phyloP scores from a whole-genome alignment of 2,888 invertebrate species.

The Pemphredon lugubris region DNA sequence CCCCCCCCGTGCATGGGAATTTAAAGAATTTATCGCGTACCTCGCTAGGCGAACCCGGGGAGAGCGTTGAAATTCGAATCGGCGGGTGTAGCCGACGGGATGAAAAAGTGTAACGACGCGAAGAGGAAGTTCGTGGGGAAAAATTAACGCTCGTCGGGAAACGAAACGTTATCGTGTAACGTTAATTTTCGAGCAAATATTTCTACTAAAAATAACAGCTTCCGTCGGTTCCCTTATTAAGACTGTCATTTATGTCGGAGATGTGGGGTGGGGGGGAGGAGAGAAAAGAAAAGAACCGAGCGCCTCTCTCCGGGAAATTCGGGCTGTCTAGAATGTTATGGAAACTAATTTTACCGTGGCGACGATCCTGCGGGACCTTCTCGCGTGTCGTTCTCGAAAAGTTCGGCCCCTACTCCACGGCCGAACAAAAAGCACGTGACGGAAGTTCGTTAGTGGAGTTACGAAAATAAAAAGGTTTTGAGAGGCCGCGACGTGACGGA shows the following conservation, averaged over 20 bases:
- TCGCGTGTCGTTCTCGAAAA: constrained; percentile 8
- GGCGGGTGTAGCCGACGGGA: too few species aligned
- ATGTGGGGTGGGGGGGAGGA: too few species aligned
- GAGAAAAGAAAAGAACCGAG: too few species aligned
- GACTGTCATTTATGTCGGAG: background rate
- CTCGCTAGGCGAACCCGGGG: background rate
- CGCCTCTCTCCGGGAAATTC: background rate
- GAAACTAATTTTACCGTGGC: constrained; percentile 20
- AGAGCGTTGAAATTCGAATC: background rate
- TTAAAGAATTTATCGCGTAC: background rate
- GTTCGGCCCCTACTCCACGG: constrained; percentile 3
- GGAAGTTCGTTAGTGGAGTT: constrained; percentile 28
- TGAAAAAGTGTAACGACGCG: too few species aligned
- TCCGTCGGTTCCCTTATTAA: background rate
- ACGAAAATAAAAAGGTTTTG: constrained; percentile 17
- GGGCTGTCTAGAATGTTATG: background rate
- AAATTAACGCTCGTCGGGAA: too few species aligned
- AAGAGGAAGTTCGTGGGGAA: too few species aligned
- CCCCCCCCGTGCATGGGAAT: too few species aligned
- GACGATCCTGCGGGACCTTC: background rate
- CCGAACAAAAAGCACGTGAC: constrained; percentile 12
- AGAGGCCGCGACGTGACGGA: constrained; percentile 24
- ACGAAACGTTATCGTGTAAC: too few species aligned
- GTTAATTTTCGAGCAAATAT: too few species aligned
- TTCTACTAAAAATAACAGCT: background rate